Evolutionary conservation across 2,888 invertebrate species (phyloP).

Genomic region (Cynaeus angustus): DNA sequence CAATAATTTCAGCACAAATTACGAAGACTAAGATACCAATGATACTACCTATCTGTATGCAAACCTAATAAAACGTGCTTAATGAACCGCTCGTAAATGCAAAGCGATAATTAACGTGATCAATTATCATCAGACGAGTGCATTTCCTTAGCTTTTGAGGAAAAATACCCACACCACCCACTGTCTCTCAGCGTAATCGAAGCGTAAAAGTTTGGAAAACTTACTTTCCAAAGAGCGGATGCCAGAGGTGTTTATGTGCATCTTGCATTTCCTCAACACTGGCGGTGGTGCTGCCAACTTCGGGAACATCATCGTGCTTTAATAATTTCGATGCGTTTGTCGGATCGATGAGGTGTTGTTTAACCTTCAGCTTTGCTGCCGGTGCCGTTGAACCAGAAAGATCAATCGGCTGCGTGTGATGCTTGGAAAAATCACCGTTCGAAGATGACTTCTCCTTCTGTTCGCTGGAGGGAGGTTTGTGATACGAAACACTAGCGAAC

Average conservation of each 20-base stretch:
- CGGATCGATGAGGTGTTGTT: conserved; percentile 71
- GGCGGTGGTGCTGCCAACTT: conserved; percentile 79
- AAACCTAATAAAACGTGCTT: conserved; percentile 14
- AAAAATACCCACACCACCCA: conserved; percentile 4
- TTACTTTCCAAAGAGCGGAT: conserved; percentile 91
- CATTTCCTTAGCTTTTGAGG: neutral
- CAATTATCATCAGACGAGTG: conserved; percentile 4
- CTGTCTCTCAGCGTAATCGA: neutral
- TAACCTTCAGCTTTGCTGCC: conserved; percentile 68
- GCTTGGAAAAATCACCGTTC: conserved; percentile 45
- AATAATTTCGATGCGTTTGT: conserved; percentile 64
- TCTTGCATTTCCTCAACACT: conserved; percentile 76
- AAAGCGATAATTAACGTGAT: conserved; percentile 14
- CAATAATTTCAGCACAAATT: conserved; percentile 14
- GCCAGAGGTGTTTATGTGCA: conserved; percentile 84
- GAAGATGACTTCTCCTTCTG: conserved; percentile 31
- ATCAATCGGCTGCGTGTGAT: conserved; percentile 68
- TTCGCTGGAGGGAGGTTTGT: conserved; percentile 50
- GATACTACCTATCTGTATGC: neutral
- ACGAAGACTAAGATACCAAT: neutral
- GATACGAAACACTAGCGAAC: conserved; percentile 57
- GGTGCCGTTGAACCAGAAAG: conserved; percentile 67
- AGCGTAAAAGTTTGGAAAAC: conserved; percentile 62
- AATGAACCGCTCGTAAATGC: neutral
- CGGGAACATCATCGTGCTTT: conserved; percentile 74